Base-by-base conservation (phyloP, 2,888 invertebrate species). In the Neoscelio sp. region DNA sequence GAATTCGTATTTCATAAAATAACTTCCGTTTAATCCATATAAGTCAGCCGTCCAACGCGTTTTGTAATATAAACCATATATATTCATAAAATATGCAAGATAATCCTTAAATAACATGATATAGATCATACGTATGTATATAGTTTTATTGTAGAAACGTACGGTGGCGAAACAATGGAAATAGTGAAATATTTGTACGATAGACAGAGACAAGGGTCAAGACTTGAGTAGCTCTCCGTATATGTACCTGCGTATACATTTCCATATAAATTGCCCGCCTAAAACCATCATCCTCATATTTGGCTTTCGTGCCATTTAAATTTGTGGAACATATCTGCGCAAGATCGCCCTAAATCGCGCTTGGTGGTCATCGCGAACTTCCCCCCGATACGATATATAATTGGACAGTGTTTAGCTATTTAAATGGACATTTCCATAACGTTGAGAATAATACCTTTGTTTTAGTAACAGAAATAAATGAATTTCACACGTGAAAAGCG, bases 251-350 rank as follows among this genome's bases (percentile, higher is more conserved):
- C 67, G 15, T 76, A 70, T 80, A 79, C 82, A 85, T 88, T 88
- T 87, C 87, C 88, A 88, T 88, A 87, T 88, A 88, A 88, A 88
- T 88, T 88, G 88, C 84, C 79, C 83, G 74, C 83, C 86, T 87
- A 87, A 87, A 87, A 87, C 88, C 86, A 85, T 86, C 87, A 85
- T 86, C 84, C 85, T 86, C 86, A 84, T 85, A 87, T 88, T 88
- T 88, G 87, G 42, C 76, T 82, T 82, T 78, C 78, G 70, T 70
- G 73, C 78, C 80, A 71, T 83, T 84, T 85, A 84, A 85, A 87
- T 84, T 86, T 80, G 60, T 76, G 48, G 78, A 84, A 82, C 84
- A 74, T 85, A 85, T 85, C 83, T 82, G 80, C 68, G 75, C 50
- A 67, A 58, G 81, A 85, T 83, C 82, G 78, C 74, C 67, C 82